Base-by-base conservation (phyloP, 2,113 vertebrate species). In the Pelobates fuscus region DNA sequence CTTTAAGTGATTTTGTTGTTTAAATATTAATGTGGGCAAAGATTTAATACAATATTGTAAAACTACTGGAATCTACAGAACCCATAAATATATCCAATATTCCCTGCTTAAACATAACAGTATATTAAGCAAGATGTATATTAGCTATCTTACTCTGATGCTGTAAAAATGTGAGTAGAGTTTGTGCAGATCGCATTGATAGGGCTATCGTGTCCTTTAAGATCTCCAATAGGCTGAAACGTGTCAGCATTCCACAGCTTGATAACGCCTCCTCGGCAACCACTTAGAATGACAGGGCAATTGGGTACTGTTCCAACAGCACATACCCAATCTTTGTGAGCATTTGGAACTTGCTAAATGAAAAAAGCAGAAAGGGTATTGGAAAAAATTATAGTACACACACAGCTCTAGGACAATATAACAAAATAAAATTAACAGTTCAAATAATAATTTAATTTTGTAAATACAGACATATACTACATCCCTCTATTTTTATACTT, bases 121-220 rank as follows among this genome's bases (percentile, higher is more conserved):
- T 79, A 80, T 58, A 73, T 49, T 15, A 23, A 8, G 66, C 23
- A 57, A 61, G 67, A n/a, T n/a, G n/a, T n/a, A n/a, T n/a, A n/a
- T n/a, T n/a, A n/a, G n/a, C n/a, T n/a, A n/a, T 92, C 97, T 97
- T 84, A 99, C 97, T 99, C 96, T 5, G 96, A 89, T 62, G 95
- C 96, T 26, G 95, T 97, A 84, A 98, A 99, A 70, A 98, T 87
- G 29, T 96, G 94, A 84, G 84, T 92, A 80, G 94, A 90, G 86
- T 99, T 99, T 76, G 92, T 90, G 65, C 93, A 94, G 79, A 99
- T 91, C 63, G 93, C 89, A 57, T 95, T 99, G 81, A 99, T 94
- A 2, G 97, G 94, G 77, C 93, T 94, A 73, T 98, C 96, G 0
- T 99, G 97, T 4, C 92, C 97, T 64, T 89, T 92, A 81, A 96